phyloP scores from a whole-genome alignment of 2,797 vertebrate genomes.

The Ptychobarbus kaznakovi region DNA sequence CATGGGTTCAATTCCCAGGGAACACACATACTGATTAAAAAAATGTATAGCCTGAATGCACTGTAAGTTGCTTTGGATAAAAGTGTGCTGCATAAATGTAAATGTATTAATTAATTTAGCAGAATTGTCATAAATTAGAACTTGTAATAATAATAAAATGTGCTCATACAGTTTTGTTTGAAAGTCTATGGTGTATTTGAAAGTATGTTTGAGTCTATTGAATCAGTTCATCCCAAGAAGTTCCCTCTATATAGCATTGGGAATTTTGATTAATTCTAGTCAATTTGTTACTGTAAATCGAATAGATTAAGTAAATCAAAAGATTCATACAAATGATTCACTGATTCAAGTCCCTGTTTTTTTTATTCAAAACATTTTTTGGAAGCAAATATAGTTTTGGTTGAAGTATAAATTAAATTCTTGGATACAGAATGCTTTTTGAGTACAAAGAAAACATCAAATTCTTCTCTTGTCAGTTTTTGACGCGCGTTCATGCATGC shows the following conservation, averaged over 20 bases:
- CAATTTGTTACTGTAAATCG: neutral
- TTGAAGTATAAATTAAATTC: neutral
- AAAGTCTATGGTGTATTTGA: neutral
- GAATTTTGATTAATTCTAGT: neutral
- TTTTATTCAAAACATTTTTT: neutral
- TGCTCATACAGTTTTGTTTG: neutral
- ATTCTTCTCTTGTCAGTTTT: neutral
- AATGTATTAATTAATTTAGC: neutral
- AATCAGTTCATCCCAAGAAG: neutral
- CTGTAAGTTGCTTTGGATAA: too few relatives aligned
- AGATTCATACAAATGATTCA: neutral
- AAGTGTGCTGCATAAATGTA: too few relatives aligned
- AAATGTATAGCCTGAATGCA: too few relatives aligned
- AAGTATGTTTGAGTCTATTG: constrained; percentile 8
- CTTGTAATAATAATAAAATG: constrained; percentile 2
- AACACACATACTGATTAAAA: too few relatives aligned
- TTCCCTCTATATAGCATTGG: neutral
- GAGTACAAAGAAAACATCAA: neutral
- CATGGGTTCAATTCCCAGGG: too few relatives aligned
- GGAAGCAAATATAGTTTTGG: neutral
- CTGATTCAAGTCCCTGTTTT: neutral
- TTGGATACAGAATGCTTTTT: neutral
- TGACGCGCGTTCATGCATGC: neutral
- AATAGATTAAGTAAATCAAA: neutral
- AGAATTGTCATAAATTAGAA: neutral